A percentile compares a stretch with the other conserved stretches of the same genome.
These are phyloP conservation scores for Oreocharis arfaki DNA, from an alignment of 2,113 vertebrate species.

Conservation along the genomic window DNA sequence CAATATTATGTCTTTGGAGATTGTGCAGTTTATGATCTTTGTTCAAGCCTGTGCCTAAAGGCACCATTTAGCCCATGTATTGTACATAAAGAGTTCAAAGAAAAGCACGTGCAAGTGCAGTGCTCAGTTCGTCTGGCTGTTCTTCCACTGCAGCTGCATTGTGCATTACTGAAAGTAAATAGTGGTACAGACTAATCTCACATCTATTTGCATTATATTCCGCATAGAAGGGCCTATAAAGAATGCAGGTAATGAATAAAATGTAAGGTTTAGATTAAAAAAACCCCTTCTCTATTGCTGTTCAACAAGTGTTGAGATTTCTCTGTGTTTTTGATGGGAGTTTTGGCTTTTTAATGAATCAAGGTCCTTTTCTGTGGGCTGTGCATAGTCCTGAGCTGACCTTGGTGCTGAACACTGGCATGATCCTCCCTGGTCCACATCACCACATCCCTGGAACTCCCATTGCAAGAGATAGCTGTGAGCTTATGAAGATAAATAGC, in stretches of 20 bases:
- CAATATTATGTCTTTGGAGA: not conserved
- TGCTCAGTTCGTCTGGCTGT: not conserved
- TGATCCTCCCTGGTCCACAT: accelerated
- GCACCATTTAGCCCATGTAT: not conserved
- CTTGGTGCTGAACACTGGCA: not conserved
- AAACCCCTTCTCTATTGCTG: not conserved
- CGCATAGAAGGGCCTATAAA: not conserved
- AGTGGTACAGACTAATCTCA: not conserved
- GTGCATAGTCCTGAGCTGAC: not conserved
- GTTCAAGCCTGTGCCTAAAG: not conserved
- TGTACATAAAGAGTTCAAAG: not conserved
- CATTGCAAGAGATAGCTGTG: not conserved
- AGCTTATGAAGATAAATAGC: not conserved
- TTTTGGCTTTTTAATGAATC: not conserved
- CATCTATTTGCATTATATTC: not conserved
- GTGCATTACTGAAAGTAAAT: not conserved
- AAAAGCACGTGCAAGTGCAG: not conserved
- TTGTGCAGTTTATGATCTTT: not conserved
- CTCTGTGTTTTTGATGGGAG: not conserved
- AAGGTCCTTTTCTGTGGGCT: not conserved
- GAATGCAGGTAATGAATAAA: not conserved
- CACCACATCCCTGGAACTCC: not conserved
- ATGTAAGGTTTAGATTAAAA: not conserved
- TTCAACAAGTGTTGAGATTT: not conserved
- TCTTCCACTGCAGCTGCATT: not conserved